phyloP scores from a whole-genome alignment of 2,888 invertebrate genomes.

The Odontocolon sp. region DNA sequence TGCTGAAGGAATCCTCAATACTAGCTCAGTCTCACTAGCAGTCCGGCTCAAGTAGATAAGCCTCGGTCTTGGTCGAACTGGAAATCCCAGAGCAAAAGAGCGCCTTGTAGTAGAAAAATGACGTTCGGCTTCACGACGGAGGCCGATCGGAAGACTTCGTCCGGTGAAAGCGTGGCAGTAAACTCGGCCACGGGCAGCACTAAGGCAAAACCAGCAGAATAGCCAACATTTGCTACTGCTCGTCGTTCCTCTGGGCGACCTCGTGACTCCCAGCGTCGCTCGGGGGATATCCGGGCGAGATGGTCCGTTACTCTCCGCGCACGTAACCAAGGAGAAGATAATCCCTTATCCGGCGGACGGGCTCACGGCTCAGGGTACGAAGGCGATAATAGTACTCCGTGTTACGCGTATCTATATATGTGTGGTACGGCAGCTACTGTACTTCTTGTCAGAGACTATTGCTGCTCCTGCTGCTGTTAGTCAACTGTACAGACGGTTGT shows the following conservation, averaged over 20 bases:
- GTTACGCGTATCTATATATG: constrained; percentile 10
- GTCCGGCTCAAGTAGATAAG: neutral
- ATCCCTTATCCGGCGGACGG: constrained; percentile 54
- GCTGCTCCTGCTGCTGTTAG: no score
- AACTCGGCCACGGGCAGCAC: constrained; percentile 44
- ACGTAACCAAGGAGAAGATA: constrained; percentile 44
- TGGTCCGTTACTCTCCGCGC: constrained; percentile 50
- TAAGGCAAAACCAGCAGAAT: neutral
- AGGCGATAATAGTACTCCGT: constrained; percentile 52
- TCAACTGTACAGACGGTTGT: no score
- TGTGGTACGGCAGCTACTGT: constrained; percentile 16
- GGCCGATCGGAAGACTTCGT: constrained; percentile 28
- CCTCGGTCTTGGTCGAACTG: neutral
- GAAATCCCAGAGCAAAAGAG: neutral
- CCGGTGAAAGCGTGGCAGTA: constrained; percentile 50
- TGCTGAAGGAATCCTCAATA: no score
- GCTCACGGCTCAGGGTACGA: constrained; percentile 36
- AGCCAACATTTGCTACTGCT: no score
- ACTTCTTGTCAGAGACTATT: constrained; percentile 5
- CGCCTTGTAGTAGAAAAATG: constrained; percentile 8
- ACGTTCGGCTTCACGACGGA: constrained; percentile 12
- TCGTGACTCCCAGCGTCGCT: constrained; percentile 42
- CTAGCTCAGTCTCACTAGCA: neutral
- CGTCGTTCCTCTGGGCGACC: constrained; percentile 18
- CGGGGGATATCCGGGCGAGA: constrained; percentile 52